Conservation (phyloP, 1,140 invertebrate genomes). For the Achroia grisella region DNA sequence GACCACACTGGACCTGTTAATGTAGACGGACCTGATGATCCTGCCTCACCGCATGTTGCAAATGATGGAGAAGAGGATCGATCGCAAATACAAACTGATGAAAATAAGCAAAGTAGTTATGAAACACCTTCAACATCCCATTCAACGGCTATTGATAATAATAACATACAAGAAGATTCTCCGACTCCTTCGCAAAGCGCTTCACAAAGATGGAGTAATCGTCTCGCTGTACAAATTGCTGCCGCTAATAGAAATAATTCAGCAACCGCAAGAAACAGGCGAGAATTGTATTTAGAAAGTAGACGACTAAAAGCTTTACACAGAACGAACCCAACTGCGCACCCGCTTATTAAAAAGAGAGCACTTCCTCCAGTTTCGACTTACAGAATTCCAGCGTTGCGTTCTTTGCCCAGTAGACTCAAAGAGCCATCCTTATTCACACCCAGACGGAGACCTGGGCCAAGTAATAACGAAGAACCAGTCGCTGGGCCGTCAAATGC, state of each 20-base stretch:
- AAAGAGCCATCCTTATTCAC: slow-evolving; percentile 8
- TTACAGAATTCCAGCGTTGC: slow-evolving; percentile 53
- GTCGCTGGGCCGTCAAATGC: slow-evolving; percentile 41
- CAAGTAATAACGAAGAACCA: slow-evolving; percentile 23
- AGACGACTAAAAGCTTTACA: slow-evolving; percentile 56
- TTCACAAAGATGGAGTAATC: slow-evolving; percentile 48
- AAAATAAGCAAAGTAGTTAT: not conserved
- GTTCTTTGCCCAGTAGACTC: slow-evolving; percentile 26
- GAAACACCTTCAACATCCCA: slow-evolving; percentile 11
- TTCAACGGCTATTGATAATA: not conserved
- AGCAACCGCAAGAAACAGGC: slow-evolving; percentile 50
- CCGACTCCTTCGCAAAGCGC: slow-evolving; percentile 5
- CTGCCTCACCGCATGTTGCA: slow-evolving; percentile 8
- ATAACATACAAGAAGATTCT: not conserved
- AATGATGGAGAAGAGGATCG: slow-evolving; percentile 26
- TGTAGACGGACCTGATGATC: slow-evolving; percentile 48
- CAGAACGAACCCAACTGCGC: slow-evolving; percentile 54
- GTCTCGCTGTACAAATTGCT: slow-evolving; percentile 63
- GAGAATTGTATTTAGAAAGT: slow-evolving; percentile 55
- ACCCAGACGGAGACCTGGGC: slow-evolving; percentile 15
- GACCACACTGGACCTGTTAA: slow-evolving; percentile 51
- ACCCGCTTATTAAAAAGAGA: slow-evolving; percentile 51
- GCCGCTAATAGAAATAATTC: slow-evolving; percentile 63
- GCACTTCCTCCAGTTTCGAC: slow-evolving; percentile 40
- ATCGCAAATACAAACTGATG: not conserved